Evolutionary conservation across 2,113 vertebrate genomes (phyloP).

Genomic region (Mohoua ochrocephala): DNA sequence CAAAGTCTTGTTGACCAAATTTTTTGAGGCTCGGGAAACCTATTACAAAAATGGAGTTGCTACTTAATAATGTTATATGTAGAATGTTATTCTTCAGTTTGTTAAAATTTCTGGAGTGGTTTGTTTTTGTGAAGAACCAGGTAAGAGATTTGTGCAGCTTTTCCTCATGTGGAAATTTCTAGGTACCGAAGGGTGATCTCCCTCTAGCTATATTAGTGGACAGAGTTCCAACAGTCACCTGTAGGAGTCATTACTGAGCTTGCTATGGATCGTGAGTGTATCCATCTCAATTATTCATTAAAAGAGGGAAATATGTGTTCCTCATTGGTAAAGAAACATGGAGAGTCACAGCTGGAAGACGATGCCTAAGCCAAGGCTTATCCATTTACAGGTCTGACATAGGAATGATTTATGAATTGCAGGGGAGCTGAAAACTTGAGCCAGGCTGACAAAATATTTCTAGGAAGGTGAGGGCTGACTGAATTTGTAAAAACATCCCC

Average conservation of each 20-base stretch:
- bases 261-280: background rate
- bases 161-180: background rate
- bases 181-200: background rate
- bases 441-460: background rate
- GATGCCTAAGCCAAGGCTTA: background rate
- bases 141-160: background rate
- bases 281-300: background rate
- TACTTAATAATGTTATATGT: background rate
- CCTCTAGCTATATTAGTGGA: background rate
- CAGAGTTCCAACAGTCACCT: background rate
- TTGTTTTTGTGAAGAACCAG: background rate
- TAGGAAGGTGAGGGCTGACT: background rate
- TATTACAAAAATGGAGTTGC: background rate
- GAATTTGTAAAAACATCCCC: background rate
- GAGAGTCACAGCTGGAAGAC: background rate
- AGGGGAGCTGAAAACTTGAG: background rate
- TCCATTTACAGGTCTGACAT: background rate
- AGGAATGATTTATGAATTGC: background rate
- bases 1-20: background rate
- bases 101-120: background rate
- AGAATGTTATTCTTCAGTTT: background rate
- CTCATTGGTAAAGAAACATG: background rate
- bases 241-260: background rate
- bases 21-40: background rate
- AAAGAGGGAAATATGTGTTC: background rate